A percentile compares a stretch with the other conserved stretches of the same genome.
Conservation (phyloP, 2,888 invertebrate genomes). For the Anaspis maculata region DNA sequence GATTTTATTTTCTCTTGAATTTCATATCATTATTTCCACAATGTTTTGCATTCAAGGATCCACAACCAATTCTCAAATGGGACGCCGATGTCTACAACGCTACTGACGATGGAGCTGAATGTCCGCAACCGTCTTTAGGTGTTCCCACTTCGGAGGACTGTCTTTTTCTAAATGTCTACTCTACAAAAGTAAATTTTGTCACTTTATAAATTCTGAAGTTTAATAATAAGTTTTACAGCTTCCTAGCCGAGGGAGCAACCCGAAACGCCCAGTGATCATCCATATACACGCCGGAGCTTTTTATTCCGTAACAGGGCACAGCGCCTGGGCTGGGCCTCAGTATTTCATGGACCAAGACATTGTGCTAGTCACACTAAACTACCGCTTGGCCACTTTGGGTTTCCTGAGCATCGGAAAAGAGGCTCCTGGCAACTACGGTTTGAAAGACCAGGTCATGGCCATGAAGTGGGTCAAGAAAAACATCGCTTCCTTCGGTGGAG, state of each 20-base stretch:
- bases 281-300: constrained; percentile 62
- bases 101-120: constrained; percentile 30
- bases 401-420: constrained; percentile 52
- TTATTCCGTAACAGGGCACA: constrained; percentile 52
- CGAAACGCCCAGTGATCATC: constrained; percentile 53
- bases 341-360: constrained; percentile 57
- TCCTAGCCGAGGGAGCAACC: constrained; percentile 28
- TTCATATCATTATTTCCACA: background rate
- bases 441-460: constrained; percentile 62
- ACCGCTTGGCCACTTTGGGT: constrained; percentile 48
- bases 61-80: constrained; percentile 29
- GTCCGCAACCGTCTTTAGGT: constrained; percentile 29
- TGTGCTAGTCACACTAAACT: constrained; percentile 58
- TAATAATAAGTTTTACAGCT: constrained; percentile 26
- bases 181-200: constrained; percentile 35
- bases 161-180: constrained; percentile 54
- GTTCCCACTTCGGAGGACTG: constrained; percentile 51
- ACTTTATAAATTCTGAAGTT: background rate
- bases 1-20: background rate
- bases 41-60: constrained; percentile 22
- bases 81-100: constrained; percentile 28
- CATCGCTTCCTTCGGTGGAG: constrained; percentile 60
- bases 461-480: constrained; percentile 59
- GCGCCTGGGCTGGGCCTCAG: constrained; percentile 48
- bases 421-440: constrained; percentile 60